Percentiles rank a stretch among this genome's conserved stretches.
Evolutionary conservation across 2,797 vertebrate genomes (phyloP).

Genomic region (Pampus argenteus): DNA sequence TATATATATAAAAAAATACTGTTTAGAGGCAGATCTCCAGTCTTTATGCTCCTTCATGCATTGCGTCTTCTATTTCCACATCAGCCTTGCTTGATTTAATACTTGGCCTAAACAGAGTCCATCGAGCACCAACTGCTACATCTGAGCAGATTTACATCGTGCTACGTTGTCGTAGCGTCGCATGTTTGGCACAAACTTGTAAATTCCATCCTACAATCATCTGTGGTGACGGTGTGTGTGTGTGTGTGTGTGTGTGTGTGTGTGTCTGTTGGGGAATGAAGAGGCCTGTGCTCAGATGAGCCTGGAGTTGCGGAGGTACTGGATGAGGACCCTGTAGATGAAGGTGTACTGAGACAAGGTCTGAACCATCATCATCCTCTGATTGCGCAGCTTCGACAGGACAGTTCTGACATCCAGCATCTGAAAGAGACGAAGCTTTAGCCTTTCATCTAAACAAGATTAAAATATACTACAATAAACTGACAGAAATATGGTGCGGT

Average conservation of each 20-base stretch:
- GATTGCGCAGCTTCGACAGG: slow-evolving; percentile 89
- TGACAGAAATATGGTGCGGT: background rate
- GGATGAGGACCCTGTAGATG: slow-evolving; percentile 95
- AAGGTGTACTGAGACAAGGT: slow-evolving; percentile 96
- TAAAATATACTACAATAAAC: background rate
- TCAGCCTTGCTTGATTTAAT: slow-evolving; percentile 55
- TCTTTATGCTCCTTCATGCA: slow-evolving; percentile 60
- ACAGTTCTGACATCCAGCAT: slow-evolving; percentile 91
- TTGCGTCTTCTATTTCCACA: slow-evolving; percentile 21
- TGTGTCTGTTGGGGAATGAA: background rate
- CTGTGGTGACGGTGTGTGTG: background rate
- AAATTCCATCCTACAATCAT: slow-evolving; percentile 18
- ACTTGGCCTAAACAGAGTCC: slow-evolving; percentile 35
- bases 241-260: too few species aligned
- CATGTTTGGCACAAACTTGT: slow-evolving; percentile 53
- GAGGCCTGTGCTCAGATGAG: slow-evolving; percentile 87
- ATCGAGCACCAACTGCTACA: slow-evolving; percentile 10
- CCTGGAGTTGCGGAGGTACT: slow-evolving; percentile 96
- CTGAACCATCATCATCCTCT: slow-evolving; percentile 99
- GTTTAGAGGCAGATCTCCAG: slow-evolving; percentile 68
- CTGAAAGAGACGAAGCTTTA: slow-evolving; percentile 72
- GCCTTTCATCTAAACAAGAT: too few species aligned
- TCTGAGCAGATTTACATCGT: slow-evolving; percentile 13
- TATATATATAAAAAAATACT: slow-evolving; percentile 79
- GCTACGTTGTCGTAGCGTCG: slow-evolving; percentile 22